Evolutionary conservation across 2,888 invertebrate genomes (phyloP), one percentile per base, ranked within the genome.

Genomic region (Dichetophora obliterata): DNA sequence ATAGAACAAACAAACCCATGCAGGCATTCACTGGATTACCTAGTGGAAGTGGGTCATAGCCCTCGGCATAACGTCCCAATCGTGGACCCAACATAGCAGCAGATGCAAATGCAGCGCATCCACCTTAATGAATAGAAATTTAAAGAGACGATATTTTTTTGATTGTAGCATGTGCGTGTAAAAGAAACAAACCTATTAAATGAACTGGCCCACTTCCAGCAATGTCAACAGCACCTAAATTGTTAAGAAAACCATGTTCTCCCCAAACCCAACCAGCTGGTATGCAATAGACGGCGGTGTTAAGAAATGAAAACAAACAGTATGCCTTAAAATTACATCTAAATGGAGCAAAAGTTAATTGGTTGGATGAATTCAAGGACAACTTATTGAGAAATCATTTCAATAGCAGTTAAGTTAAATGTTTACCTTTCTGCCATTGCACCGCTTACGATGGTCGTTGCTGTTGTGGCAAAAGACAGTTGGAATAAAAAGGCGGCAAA

Each of bases 231-330:
- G 94, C 96, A 0, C 97, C 97, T 84, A 97, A 85, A 76, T 92
- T 91, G 82, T 94, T 93, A 6, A 97, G 91, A 88, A 97, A 97
- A 0, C 97, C 97, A 85, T 96, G 95, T 37, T 94, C 92, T 0
- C 95, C 95, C 96, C 96, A 96, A 50, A 97, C 93, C 97, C 97
- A 97, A 1, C 97, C 97, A 0, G 97, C 97, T 0, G 98, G 97
- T 78, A 98, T 92, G 86, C 97, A 96, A 89, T 97, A 98, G 9
- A 97, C 95, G 3, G 94, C 91, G 0, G 97, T 97, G 86, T 98
- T 98, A 24, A 96, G 87, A 73, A 96, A 92, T 0, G 97, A 97
- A 89, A 96, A 97, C 22, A 97, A 80, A 83, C 97, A 97, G 86
- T 98, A 98, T 0, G 97, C 96, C 85, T 95, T 94, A 89, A 98